Evolutionary conservation across 1,140 invertebrate species (phyloP).

Genomic region (Macrosteles quadrilineatus): DNA sequence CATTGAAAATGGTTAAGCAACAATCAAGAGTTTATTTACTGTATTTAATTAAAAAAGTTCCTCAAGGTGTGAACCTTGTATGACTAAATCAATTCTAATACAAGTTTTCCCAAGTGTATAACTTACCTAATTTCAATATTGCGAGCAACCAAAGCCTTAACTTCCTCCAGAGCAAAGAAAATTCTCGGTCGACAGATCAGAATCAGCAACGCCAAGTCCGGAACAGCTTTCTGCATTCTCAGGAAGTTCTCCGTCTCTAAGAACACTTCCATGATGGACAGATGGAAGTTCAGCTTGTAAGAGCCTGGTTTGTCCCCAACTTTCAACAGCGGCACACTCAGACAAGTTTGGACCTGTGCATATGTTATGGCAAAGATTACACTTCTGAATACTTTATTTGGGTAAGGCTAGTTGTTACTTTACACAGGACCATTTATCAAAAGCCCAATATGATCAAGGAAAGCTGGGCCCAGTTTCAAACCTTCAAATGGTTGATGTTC

Average conservation of each 20-base stretch:
- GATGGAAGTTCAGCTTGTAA: constrained; percentile 65
- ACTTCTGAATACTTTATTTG: no score
- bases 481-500: neutral
- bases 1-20: no score
- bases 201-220: constrained; percentile 42
- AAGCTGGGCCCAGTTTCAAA: no score
- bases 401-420: no score
- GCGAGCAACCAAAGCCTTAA: constrained; percentile 59
- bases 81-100: no score
- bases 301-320: constrained; percentile 59
- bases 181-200: constrained; percentile 62
- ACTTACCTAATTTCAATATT: constrained; percentile 57
- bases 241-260: constrained; percentile 72
- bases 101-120: no score
- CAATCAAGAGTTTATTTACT: no score
- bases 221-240: constrained; percentile 55
- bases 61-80: no score
- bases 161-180: constrained; percentile 57
- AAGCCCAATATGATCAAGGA: no score
- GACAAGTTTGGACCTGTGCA: constrained; percentile 58
- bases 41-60: no score
- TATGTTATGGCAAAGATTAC: neutral
- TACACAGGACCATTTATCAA: no score
- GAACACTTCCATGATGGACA: constrained; percentile 67
- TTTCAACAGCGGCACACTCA: constrained; percentile 60